Evolutionary conservation across 1,140 invertebrate species (phyloP).

Genomic region (Pseudomyrmex pallidus): DNA sequence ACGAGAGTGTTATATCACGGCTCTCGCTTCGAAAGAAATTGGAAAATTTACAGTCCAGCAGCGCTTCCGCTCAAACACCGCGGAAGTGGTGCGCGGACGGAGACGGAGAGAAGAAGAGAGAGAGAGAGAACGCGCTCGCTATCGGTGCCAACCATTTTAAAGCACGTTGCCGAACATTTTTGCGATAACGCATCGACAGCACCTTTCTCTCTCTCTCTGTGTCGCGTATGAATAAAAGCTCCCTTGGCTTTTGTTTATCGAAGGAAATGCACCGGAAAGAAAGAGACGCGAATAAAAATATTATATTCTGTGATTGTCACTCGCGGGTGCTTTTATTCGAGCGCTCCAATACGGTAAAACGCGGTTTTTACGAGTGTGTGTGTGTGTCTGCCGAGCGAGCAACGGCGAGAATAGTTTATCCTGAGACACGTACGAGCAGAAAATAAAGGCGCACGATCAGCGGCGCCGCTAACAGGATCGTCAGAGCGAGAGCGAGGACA

Average conservation of each 20-base stretch:
- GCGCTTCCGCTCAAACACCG: slow-evolving; percentile 47
- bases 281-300: neutral
- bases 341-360: neutral
- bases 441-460: slow-evolving; percentile 75
- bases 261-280: slow-evolving; percentile 6
- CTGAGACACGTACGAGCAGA: slow-evolving; percentile 76
- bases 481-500: slow-evolving; percentile 75
- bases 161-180: slow-evolving; percentile 28
- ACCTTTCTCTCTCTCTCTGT: neutral
- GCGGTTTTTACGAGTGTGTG: neutral
- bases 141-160: slow-evolving; percentile 31
- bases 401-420: slow-evolving; percentile 9
- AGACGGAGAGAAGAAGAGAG: no score
- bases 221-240: slow-evolving; percentile 29
- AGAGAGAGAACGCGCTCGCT: neutral
- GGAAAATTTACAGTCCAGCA: slow-evolving; percentile 56
- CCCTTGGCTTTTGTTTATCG: slow-evolving; percentile 13
- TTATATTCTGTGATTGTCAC: neutral
- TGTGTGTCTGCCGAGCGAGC: neutral
- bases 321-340: neutral
- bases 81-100: slow-evolving; percentile 25
- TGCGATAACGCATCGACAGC: slow-evolving; percentile 26
- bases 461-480: slow-evolving; percentile 77
- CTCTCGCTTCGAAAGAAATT: slow-evolving; percentile 45
- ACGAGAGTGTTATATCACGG: slow-evolving; percentile 39